Conservation (phyloP, 1,140 invertebrate species). For the Pectinophora gossypiella region DNA sequence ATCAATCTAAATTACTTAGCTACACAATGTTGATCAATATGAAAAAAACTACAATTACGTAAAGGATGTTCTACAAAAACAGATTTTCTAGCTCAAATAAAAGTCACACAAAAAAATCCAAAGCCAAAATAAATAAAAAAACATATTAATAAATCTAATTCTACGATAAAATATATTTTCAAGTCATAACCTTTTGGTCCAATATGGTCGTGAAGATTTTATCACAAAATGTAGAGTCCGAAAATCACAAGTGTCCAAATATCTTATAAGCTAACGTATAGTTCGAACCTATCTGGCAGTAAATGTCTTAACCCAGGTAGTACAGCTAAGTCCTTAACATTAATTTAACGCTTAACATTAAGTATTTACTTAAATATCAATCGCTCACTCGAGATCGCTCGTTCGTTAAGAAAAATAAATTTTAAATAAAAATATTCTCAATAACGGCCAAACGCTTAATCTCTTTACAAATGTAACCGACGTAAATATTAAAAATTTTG, state of each 20-base stretch:
- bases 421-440: constrained; percentile 66
- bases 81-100: too few species aligned
- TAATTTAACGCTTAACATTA: constrained; percentile 45
- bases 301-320: constrained; percentile 28
- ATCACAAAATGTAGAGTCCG: neutral
- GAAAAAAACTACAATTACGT: too few species aligned
- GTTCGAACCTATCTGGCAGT: constrained; percentile 32
- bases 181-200: neutral
- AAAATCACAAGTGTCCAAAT: neutral
- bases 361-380: constrained; percentile 34
- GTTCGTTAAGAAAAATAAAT: constrained; percentile 57
- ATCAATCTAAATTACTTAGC: too few species aligned
- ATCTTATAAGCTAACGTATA: neutral
- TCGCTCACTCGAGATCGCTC: constrained; percentile 52
- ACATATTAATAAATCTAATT: neutral
- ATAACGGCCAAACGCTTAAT: constrained; percentile 68
- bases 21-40: too few species aligned
- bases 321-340: constrained; percentile 49
- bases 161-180: neutral
- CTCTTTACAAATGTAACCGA: constrained; percentile 71
- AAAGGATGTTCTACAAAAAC: too few species aligned
- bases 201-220: neutral
- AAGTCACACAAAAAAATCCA: too few species aligned
- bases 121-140: too few species aligned
- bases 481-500: constrained; percentile 72